A percentile compares a stretch with the other conserved stretches of the same genome.
These are phyloP conservation scores for Centropyge bicolor DNA, from an alignment of 2,797 vertebrate genomes.

Conservation along the genomic window DNA sequence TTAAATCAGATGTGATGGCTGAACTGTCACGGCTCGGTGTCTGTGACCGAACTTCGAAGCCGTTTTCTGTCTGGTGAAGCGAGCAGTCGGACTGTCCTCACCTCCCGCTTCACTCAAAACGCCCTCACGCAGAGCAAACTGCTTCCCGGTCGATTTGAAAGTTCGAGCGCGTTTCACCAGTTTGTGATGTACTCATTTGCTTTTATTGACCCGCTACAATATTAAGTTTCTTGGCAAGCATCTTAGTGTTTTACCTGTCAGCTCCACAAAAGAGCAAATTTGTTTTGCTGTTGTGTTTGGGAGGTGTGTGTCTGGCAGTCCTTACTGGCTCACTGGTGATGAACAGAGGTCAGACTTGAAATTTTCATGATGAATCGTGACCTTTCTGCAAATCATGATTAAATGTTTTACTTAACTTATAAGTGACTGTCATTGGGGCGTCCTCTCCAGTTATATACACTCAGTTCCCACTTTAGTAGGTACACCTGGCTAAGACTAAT, in stretches of 20 bases:
- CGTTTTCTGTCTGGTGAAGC: slow-evolving; percentile 52
- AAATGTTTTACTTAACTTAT: slow-evolving; percentile 33
- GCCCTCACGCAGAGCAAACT: slow-evolving; percentile 8
- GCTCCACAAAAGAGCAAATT: slow-evolving; percentile 46
- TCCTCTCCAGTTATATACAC: slow-evolving; percentile 27
- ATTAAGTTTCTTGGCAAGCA: slow-evolving; percentile 55
- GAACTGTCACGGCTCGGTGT: slow-evolving; percentile 46
- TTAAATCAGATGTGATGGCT: slow-evolving; percentile 68
- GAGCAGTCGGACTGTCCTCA: slow-evolving; percentile 42
- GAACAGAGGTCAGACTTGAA: slow-evolving; percentile 60
- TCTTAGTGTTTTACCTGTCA: slow-evolving; percentile 52
- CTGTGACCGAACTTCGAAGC: slow-evolving; percentile 48
- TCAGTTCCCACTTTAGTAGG: slow-evolving; percentile 16
- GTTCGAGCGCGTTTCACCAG: slow-evolving; percentile 26
- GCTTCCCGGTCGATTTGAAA: slow-evolving; percentile 41
- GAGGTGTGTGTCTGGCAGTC: slow-evolving; percentile 25
- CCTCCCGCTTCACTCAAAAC: slow-evolving; percentile 33
- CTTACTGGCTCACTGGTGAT: slow-evolving; percentile 25
- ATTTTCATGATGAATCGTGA: slow-evolving; percentile 47
- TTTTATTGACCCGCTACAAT: slow-evolving; percentile 44
- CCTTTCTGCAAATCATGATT: slow-evolving; percentile 38
- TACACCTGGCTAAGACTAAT: background rate
- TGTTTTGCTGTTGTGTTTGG: slow-evolving; percentile 49
- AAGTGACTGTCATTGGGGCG: slow-evolving; percentile 34
- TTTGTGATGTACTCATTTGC: slow-evolving; percentile 54